Evolutionary conservation across 2,113 vertebrate genomes (phyloP).

Genomic region (Edolisoma coerulescens): DNA sequence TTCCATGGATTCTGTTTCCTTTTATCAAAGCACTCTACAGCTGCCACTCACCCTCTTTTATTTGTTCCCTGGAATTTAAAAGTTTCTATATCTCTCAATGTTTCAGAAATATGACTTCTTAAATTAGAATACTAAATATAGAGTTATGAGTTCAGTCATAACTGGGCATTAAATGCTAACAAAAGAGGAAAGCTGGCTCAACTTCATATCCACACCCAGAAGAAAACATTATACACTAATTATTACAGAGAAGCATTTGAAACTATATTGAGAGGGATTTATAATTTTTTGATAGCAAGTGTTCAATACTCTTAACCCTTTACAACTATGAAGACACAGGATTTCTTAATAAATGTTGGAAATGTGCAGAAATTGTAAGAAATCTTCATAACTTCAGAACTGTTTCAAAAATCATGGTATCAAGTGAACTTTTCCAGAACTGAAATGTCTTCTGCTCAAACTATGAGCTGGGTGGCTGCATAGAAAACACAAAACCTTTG

Average conservation of each 20-base stretch:
- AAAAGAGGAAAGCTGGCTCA: not conserved
- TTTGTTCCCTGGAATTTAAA: not conserved
- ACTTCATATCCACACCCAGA: not conserved
- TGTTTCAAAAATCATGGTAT: not conserved
- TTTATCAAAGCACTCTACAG: not conserved
- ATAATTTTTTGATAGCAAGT: not conserved
- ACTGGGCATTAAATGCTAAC: not conserved
- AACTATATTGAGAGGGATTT: not conserved
- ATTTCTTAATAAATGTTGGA: not conserved
- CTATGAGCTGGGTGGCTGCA: not conserved
- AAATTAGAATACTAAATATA: constrained; percentile 18
- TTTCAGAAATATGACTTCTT: not conserved
- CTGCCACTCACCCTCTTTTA: not conserved
- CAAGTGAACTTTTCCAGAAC: not conserved
- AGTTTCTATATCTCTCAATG: not conserved
- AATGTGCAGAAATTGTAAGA: not conserved
- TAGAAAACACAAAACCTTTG: not conserved
- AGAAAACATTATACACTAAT: not conserved
- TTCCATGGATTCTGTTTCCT: not conserved
- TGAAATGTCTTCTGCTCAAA: not conserved
- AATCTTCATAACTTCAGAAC: not conserved
- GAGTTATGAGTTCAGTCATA: not conserved
- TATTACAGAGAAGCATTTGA: not conserved
- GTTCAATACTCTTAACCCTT: not conserved
- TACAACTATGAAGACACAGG: not conserved